Evolutionary conservation across 2,888 invertebrate species (phyloP).

Genomic region (Alloscopus bannaensis): DNA sequence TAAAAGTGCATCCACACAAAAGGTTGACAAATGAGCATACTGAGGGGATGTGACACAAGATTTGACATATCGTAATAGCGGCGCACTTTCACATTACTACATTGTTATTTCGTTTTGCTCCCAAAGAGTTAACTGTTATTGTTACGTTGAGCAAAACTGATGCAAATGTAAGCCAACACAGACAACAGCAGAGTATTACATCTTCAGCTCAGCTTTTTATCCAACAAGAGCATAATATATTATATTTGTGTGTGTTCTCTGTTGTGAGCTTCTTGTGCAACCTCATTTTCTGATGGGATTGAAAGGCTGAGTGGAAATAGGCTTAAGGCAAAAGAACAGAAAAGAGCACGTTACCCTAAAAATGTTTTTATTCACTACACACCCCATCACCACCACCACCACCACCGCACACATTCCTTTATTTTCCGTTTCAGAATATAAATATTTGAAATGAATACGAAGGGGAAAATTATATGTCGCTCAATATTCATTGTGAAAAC

Average conservation of each 20-base stretch:
- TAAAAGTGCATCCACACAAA: constrained; percentile 9
- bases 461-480: constrained; percentile 6
- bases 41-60: not conserved
- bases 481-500: not conserved
- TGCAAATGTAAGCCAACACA: no score
- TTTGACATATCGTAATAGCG: not conserved
- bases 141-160: no score
- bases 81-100: not conserved
- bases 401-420: not conserved
- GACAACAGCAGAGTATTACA: no score
- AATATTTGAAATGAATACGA: constrained; percentile 6
- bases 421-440: not conserved
- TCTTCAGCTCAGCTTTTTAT: no score
- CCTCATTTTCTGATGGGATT: not conserved
- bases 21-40: not conserved
- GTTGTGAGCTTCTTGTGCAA: not conserved
- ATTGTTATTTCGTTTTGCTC: no score
- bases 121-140: no score
- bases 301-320: constrained; percentile 2
- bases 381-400: not conserved
- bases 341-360: not conserved
- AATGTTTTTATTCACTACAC: not conserved
- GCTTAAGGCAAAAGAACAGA: not conserved
- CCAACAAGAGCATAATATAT: no score
- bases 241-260: no score